Percentiles rank a stretch among this genome's conserved stretches.
These are phyloP conservation scores for Linnaemya vulpina DNA, from an alignment of 2,888 invertebrate species.

Conservation along the genomic window DNA sequence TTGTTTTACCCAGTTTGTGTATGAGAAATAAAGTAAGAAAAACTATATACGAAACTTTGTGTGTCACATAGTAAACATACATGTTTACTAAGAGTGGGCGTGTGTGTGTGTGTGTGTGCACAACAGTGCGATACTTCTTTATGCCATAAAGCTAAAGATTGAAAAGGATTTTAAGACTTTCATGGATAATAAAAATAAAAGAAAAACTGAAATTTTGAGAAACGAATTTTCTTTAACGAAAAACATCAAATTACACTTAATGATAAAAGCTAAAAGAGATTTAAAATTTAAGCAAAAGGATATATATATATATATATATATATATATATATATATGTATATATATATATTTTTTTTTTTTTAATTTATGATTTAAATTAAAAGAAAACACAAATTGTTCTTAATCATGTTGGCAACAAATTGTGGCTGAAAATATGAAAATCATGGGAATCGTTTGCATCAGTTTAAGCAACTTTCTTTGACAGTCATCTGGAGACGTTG, in stretches of 20 bases:
- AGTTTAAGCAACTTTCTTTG: too few species aligned
- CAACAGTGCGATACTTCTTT: background rate
- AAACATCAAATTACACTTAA: conserved; percentile 7
- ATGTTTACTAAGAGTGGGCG: too few species aligned
- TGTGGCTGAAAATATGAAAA: too few species aligned
- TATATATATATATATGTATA: too few species aligned
- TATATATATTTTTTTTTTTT: too few species aligned
- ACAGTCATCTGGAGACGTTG: too few species aligned
- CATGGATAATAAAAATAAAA: background rate
- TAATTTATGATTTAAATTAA: too few species aligned
- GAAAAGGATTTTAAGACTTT: conserved; percentile 18
- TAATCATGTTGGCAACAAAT: too few species aligned
- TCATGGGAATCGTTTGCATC: too few species aligned
- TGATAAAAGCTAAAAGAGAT: background rate
- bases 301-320: too few species aligned
- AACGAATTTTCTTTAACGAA: conserved; percentile 7
- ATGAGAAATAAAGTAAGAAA: background rate
- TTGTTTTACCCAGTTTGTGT: conserved; percentile 44
- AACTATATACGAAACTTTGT: conserved; percentile 4
- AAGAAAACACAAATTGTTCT: too few species aligned
- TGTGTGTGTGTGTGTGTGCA: background rate
- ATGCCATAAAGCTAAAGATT: conserved; percentile 8
- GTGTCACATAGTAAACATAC: background rate
- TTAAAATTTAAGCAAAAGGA: background rate
- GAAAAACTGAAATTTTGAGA: background rate